Evolutionary conservation across 2,797 vertebrate species (phyloP).

Genomic region (Oryzias dopingdopingensis): DNA sequence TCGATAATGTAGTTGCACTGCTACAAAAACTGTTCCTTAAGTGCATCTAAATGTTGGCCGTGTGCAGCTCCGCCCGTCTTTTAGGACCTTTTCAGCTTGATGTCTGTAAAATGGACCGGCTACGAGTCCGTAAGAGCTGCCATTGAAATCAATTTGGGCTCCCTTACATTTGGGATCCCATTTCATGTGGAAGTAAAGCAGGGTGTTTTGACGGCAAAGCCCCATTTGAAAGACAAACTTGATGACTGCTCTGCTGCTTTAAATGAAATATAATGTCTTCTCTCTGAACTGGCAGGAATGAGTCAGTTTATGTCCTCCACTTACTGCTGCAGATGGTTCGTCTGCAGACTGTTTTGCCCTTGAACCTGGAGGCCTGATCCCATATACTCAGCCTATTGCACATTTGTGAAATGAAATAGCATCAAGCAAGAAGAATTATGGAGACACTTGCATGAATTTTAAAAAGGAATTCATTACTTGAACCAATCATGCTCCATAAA

Average conservation of each 20-base stretch:
- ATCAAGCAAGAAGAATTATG: slow-evolving; percentile 46
- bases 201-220: slow-evolving; percentile 57
- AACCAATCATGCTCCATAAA: neutral
- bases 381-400: slow-evolving; percentile 60
- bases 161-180: slow-evolving; percentile 20
- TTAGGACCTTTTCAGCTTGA: slow-evolving; percentile 7
- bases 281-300: slow-evolving; percentile 58
- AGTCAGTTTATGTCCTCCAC: slow-evolving; percentile 43
- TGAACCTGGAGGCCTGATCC: slow-evolving; percentile 56
- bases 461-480: neutral
- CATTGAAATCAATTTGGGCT: slow-evolving; percentile 43
- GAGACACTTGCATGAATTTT: slow-evolving; percentile 8
- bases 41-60: no score
- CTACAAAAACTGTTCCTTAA: no score
- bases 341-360: slow-evolving; percentile 53
- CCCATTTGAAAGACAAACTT: slow-evolving; percentile 46
- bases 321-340: slow-evolving; percentile 30
- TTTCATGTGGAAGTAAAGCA: slow-evolving; percentile 46
- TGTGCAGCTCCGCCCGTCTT: neutral
- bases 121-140: slow-evolving; percentile 24
- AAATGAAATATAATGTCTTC: slow-evolving; percentile 56
- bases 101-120: slow-evolving; percentile 18
- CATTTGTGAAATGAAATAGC: slow-evolving; percentile 55
- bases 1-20: no score
- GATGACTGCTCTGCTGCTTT: slow-evolving; percentile 45